Base-by-base conservation (phyloP, 2,113 vertebrate genomes). In the Nycticorax nycticorax region DNA sequence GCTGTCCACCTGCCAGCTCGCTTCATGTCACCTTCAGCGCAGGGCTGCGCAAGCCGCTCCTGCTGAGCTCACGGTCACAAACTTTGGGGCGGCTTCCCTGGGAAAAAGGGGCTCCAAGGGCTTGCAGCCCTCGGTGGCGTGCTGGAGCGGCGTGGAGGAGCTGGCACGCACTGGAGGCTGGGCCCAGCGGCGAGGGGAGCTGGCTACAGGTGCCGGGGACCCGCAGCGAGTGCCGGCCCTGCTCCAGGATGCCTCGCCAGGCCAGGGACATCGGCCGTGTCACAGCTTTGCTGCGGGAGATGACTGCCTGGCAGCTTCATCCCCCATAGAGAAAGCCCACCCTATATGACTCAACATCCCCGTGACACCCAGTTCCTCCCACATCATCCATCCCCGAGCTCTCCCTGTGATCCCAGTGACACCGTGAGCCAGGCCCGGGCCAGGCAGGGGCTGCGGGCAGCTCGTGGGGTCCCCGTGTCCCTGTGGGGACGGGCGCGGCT, bases 291-390 rank as follows among this genome's bases (percentile, higher is more conserved):
- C 86, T 32, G 73, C 6, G 3, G 86, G 95, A 95, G 91, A 90
- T 30, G 75, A 76, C 82, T 53, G 92, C 91, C 89, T 92, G 91
- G 89, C 84, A 77, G 89, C 81, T 55, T 62, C 89, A 12, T 84
- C 83, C 94, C 92, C 87, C 52, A 7, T 50, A 62, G 59, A 74
- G 83, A 93, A 91, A 96, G 86, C 95, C 95, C 91, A 95, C 94
- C 95, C 91, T 83, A 77, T 77, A 94, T 95, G 96, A 96, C 94
- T 97, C 96, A 96, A 95, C 96, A 96, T 96, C 91, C 94, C 96
- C 60, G 94, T 96, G 96, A 95, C 94, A 96, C 92, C 93, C 91
- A 59, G 86, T 92, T 95, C 93, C 92, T 97, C 92, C 95, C 79
- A 85, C 93, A 83, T 80, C 86, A 83, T 75, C 93, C 32, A 3